phyloP scores from a whole-genome alignment of 2,797 vertebrate genomes.

The Gallinago solitaria region DNA sequence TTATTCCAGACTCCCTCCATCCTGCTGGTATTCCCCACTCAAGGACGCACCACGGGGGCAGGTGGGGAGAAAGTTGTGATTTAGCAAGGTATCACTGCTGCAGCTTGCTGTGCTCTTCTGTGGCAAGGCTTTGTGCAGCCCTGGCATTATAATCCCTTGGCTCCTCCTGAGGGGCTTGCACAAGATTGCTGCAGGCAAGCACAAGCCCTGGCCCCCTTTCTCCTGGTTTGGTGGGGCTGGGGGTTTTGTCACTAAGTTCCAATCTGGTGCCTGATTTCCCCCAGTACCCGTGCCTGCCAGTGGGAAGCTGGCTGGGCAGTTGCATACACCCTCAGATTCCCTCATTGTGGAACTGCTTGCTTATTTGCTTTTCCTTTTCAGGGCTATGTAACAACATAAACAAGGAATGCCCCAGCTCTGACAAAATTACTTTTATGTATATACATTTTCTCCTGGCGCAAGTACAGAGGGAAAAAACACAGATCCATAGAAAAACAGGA shows the following conservation, averaged over 20 bases:
- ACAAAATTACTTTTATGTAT: background rate
- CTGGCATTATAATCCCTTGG: background rate
- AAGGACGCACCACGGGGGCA: background rate
- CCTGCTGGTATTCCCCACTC: background rate
- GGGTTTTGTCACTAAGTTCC: background rate
- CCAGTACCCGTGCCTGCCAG: rapidly evolving
- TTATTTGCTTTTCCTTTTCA: background rate
- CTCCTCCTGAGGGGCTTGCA: background rate
- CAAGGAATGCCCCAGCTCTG: background rate
- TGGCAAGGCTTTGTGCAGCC: background rate
- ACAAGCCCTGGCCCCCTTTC: background rate
- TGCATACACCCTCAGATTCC: background rate
- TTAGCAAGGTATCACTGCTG: background rate
- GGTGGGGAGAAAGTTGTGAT: background rate
- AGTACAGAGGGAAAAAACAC: background rate
- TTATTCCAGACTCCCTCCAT: background rate
- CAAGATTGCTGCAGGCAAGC: background rate
- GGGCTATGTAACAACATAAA: background rate
- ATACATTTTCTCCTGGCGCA: background rate
- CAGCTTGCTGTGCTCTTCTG: background rate
- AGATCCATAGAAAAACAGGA: background rate
- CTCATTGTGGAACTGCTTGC: background rate
- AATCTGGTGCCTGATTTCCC: background rate
- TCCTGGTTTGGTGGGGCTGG: background rate
- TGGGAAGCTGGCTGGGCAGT: background rate